These are phyloP conservation scores for Junonia oenone DNA, from an alignment of 2,888 invertebrate species.

Conservation along the genomic window DNA sequence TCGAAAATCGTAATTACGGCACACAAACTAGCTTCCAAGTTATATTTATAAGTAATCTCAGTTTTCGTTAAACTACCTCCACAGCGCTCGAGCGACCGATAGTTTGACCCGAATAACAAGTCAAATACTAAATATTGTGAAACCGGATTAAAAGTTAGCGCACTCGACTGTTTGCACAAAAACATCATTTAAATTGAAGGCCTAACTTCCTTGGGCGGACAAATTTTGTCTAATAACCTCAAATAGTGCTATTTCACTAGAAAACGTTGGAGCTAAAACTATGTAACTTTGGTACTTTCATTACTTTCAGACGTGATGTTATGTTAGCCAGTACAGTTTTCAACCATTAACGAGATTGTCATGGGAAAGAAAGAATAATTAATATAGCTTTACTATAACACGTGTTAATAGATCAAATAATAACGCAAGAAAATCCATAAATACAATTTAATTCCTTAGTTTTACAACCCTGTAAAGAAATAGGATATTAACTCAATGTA, in stretches of 20 bases:
- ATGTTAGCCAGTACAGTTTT: too few species aligned
- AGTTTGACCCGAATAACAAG: slow-evolving; percentile 4
- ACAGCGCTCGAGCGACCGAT: not conserved
- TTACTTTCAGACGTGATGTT: too few species aligned
- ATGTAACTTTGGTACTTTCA: too few species aligned
- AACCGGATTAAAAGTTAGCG: slow-evolving; percentile 7
- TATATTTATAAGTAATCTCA: slow-evolving; percentile 1
- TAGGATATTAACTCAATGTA: too few species aligned
- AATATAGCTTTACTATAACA: too few species aligned
- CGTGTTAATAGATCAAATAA: too few species aligned
- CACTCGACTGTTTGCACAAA: not conserved
- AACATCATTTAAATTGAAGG: not conserved
- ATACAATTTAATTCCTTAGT: too few species aligned
- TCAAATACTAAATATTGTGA: slow-evolving; percentile 3
- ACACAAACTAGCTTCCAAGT: slow-evolving; percentile 1
- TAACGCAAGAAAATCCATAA: too few species aligned
- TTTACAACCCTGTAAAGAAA: too few species aligned
- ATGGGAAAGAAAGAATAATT: too few species aligned
- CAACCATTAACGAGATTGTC: too few species aligned
- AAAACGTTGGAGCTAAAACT: not conserved
- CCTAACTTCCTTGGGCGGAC: not conserved
- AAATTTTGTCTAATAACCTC: not conserved
- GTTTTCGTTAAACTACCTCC: not conserved
- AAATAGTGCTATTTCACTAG: not conserved
- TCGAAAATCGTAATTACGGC: not conserved